A percentile compares a stretch with the other conserved stretches of the same genome.
These are phyloP conservation scores for Erethizon dorsatum DNA, from an alignment of 2,797 vertebrate genomes.

Conservation along the genomic window DNA sequence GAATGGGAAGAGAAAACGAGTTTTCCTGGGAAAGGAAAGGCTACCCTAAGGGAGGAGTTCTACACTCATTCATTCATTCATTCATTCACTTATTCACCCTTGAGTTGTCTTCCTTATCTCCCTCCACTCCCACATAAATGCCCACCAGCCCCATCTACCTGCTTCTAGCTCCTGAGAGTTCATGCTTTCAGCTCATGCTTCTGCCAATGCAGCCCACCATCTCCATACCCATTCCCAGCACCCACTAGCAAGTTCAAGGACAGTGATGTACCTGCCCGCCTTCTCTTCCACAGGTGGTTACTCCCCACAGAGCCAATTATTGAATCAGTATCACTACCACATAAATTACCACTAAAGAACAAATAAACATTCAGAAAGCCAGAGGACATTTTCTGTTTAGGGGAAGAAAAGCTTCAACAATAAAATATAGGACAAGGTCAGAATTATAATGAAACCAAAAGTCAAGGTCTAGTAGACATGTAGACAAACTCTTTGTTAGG, in stretches of 20 bases:
- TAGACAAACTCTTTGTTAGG: neutral
- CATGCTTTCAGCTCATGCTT: rapidly evolving
- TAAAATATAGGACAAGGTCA: neutral
- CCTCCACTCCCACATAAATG: neutral
- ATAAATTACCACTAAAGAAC: conserved; percentile 29
- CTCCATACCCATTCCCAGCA: neutral
- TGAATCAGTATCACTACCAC: neutral
- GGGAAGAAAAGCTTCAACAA: neutral
- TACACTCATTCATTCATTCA: neutral
- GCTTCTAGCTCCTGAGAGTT: neutral
- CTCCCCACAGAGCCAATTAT: neutral
- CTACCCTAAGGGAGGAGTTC: neutral
- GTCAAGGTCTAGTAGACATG: neutral
- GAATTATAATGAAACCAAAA: conserved; percentile 25
- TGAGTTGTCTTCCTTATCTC: neutral
- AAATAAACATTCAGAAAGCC: conserved; percentile 24
- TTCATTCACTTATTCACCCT: neutral
- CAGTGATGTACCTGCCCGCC: neutral
- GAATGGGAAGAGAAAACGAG: neutral
- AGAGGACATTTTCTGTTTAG: neutral
- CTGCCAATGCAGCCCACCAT: neutral
- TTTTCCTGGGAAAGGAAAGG: neutral
- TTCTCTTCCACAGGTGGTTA: neutral
- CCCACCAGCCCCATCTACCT: neutral
- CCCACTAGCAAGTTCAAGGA: neutral